Base-by-base conservation (phyloP, 1,140 invertebrate genomes). In the Calosoma granatense region DNA sequence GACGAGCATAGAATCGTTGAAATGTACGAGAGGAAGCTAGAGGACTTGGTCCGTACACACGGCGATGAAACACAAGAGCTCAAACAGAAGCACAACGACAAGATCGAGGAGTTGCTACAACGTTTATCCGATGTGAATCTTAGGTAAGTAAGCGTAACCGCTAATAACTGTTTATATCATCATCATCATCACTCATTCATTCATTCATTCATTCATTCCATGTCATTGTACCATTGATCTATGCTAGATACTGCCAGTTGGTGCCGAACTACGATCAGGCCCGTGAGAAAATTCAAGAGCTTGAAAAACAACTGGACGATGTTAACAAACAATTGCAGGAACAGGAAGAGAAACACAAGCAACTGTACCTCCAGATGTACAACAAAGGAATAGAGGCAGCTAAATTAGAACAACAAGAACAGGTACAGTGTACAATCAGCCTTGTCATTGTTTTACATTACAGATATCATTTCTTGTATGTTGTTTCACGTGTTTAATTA, bases 321-420 rank as follows among this genome's bases (percentile, higher is more conserved):
- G 78, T 81, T 19, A 83, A 81, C 64, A 77, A 76, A 41, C 81
- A 84, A 63, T 67, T 88, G 15, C 68, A 76, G 19, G 83, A 88
- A 54, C 84, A 87, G 47, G 88, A 91, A 63, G 80, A 83, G 56
- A 81, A 82, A 58, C 85, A 89, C 60, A 84, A 85, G 62, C 78
- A 85, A 65, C 81, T 86, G 73, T 89, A 90, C 69, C 72, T 90
- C 64, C 82, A 90, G 72, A 88, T 90, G 85, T 89, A 88, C 72
- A 81, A 83, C 62, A 86, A 90, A 71, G 87, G 86, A 14, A 81
- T 87, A 64, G 85, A 90, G 69, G 81, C 87, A 20, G 87, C 85
- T 51, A 81, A 81, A 60, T 79, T 85, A 64, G 81, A 86, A 61
- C 76, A 76, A 64, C 73, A 80, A 73, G 72, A 87, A 72, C 74